These are phyloP conservation scores for Euzetes globulus DNA, from an alignment of 2,888 invertebrate species.

Conservation along the genomic window DNA sequence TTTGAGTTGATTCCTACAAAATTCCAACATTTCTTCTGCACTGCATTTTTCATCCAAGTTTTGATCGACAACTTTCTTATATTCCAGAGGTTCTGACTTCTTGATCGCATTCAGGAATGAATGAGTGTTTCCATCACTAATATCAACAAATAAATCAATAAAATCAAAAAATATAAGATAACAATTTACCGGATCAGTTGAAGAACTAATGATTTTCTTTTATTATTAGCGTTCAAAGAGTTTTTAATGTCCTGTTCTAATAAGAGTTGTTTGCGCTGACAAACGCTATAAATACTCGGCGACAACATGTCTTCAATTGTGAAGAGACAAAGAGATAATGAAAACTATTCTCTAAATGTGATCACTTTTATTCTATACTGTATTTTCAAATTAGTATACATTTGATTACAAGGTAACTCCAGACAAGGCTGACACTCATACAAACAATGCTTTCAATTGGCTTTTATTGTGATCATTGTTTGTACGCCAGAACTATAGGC, in stretches of 20 bases:
- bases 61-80: conserved; percentile 5
- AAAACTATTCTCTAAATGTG: no score
- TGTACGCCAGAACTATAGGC: no score
- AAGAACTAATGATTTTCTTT: neutral
- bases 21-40: neutral
- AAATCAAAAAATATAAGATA: neutral
- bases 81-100: conserved; percentile 7
- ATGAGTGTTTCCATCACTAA: conserved; percentile 7
- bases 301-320: conserved; percentile 7
- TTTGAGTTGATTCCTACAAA: neutral
- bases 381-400: no score
- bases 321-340: no score
- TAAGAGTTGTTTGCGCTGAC: neutral
- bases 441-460: neutral
- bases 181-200: conserved; percentile 6
- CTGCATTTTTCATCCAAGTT: neutral
- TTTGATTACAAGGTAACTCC: no score
- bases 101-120: neutral
- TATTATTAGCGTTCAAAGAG: neutral
- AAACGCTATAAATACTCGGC: conserved; percentile 6
- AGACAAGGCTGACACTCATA: neutral
- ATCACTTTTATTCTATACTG: no score
- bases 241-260: conserved; percentile 1
- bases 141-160: neutral
- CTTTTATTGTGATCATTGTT: neutral